A percentile compares a stretch with the other conserved stretches of the same genome.
These are phyloP conservation scores for Enteromius afrohamiltoni DNA, from an alignment of 2,797 vertebrate species.

Conservation along the genomic window DNA sequence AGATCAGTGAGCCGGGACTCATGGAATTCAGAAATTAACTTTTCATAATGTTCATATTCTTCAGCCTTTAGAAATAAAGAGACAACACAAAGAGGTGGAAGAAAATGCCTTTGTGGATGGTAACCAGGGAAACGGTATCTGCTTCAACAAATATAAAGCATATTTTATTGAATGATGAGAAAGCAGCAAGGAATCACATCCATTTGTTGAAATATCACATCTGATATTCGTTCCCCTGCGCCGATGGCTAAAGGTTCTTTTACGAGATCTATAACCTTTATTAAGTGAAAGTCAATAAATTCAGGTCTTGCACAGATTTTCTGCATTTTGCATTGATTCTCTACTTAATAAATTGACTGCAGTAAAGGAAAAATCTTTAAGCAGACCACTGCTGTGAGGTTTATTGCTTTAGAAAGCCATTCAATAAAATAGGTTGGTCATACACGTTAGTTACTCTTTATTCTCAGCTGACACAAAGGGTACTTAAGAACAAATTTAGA, in stretches of 20 bases:
- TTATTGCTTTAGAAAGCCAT: neutral
- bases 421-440: neutral
- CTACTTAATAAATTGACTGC: neutral
- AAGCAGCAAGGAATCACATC: slow-evolving; percentile 8
- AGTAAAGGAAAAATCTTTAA: neutral
- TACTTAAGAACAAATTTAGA: neutral
- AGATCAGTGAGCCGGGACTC: slow-evolving; percentile 4
- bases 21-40: slow-evolving; percentile 17
- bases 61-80: slow-evolving; percentile 23
- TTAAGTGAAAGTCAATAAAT: slow-evolving; percentile 20
- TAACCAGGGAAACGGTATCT: slow-evolving; percentile 52
- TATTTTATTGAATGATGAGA: slow-evolving; percentile 52
- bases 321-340: neutral
- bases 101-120: slow-evolving; percentile 8
- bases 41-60: slow-evolving; percentile 20
- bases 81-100: slow-evolving; percentile 22
- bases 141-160: slow-evolving; percentile 17
- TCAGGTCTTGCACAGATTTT: neutral
- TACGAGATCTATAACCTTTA: slow-evolving; percentile 7
- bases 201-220: slow-evolving; percentile 23
- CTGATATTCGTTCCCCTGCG: slow-evolving; percentile 30
- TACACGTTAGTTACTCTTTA: neutral
- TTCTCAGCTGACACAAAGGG: neutral
- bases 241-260: neutral
- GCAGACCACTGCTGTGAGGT: neutral